Conservation (phyloP, 2,797 vertebrate species). For the Atherinosoma microstoma region DNA sequence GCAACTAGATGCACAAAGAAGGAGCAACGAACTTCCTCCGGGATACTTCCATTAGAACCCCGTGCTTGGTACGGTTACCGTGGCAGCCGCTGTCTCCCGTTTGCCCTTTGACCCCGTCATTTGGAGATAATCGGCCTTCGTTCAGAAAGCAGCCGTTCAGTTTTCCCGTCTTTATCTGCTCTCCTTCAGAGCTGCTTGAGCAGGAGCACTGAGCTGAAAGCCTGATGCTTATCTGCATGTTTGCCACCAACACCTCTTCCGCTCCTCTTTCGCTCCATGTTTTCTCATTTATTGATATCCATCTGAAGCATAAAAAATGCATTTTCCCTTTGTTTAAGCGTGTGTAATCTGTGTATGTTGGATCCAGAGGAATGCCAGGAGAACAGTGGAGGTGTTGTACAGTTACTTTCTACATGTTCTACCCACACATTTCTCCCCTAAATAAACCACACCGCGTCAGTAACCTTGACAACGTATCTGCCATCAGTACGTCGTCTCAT, state of each 20-base stretch:
- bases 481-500: conserved; percentile 59
- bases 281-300: neutral
- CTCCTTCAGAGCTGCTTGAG: neutral
- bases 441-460: conserved; percentile 37
- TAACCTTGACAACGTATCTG: conserved; percentile 80
- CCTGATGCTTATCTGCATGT: neutral
- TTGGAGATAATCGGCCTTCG: neutral
- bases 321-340: neutral
- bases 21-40: no score
- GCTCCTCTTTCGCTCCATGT: neutral
- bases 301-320: neutral
- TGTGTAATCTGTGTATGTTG: neutral
- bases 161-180: neutral
- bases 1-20: no score
- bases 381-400: neutral
- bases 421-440: conserved; percentile 35
- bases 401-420: conserved; percentile 3
- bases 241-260: neutral
- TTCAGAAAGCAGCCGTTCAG: neutral
- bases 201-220: conserved; percentile 3
- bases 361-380: no score
- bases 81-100: neutral
- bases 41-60: neutral
- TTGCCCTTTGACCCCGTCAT: neutral
- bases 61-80: neutral